Base-by-base conservation (phyloP, 1,140 invertebrate species). In the Helicoverpa zea region DNA sequence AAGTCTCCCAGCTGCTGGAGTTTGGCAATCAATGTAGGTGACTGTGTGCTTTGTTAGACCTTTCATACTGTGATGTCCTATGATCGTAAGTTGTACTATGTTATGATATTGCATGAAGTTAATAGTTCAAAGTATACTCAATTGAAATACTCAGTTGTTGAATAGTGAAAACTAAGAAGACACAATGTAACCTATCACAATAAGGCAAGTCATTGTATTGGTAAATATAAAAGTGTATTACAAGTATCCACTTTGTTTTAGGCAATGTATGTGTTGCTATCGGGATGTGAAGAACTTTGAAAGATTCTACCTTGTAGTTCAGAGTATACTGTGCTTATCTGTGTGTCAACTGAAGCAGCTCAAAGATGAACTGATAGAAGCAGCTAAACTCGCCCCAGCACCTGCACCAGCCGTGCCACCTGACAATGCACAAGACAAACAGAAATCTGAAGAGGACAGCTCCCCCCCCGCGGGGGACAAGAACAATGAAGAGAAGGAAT, bases 231-330 rank as follows among this genome's bases (percentile, higher is more conserved):
- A 76, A 84, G 73, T 73, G 29, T 51, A 61, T 47, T 30, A 51
- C 18, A 43, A 81, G 2, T 74, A 79, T 51, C 79, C n/a, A 81
- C 82, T 83, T 70, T 72, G 58, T 96, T 96, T 83, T 91, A 97
- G 98, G 88, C 98, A 98, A 95, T 99, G 98, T 91, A 98, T 98
- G 97, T 98, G 98, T 93, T 98, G 98, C 95, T 98, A 98, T 94
- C 96, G 98, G 82, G 98, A 98, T 95, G 96, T 96, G 74, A 98
- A 98, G 93, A 98, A 98, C 90, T 98, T 98, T 95, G 98, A 98
- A 92, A 96, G 98, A 84, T 98, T 98, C 87, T 98, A 98, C 93
- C 96, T 97, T 87, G 95, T 98, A 73, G 97, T 98, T 59, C 98
- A 98, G 89, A 97, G 97, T 74, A 96, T 98, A 81, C 96, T 98